Percentiles rank a stretch among this genome's conserved stretches.
phyloP scores from a whole-genome alignment of 2,888 invertebrate species.

The Drosophila merina region DNA sequence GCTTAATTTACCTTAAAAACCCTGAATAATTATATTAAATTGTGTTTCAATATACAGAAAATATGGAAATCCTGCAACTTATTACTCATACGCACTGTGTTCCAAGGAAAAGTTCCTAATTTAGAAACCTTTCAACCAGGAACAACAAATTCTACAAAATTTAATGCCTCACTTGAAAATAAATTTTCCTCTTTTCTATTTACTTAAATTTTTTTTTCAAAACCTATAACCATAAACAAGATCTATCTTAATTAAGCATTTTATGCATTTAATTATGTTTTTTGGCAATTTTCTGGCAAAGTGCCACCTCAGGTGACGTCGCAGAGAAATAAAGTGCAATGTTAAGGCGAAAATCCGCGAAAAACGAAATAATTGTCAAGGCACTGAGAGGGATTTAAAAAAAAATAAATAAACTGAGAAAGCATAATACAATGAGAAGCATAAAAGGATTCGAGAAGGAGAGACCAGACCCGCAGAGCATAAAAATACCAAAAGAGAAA shows the following conservation, averaged over 20 bases:
- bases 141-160: no score
- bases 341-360: background rate
- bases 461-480: background rate
- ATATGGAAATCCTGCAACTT: no score
- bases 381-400: no score
- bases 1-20: no score
- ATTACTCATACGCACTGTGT: slow-evolving; percentile 3
- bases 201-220: background rate
- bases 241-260: background rate
- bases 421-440: no score
- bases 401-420: background rate
- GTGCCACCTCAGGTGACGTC: background rate
- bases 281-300: background rate
- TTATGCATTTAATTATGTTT: background rate
- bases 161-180: background rate
- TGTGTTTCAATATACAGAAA: background rate
- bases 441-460: background rate
- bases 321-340: background rate
- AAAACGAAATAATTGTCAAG: background rate
- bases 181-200: background rate
- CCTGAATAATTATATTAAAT: background rate
- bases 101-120: no score
- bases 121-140: no score
- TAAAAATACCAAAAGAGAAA: background rate
- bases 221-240: background rate